Evolutionary conservation across 2,888 invertebrate species (phyloP).

Genomic region (Apamea anceps): DNA sequence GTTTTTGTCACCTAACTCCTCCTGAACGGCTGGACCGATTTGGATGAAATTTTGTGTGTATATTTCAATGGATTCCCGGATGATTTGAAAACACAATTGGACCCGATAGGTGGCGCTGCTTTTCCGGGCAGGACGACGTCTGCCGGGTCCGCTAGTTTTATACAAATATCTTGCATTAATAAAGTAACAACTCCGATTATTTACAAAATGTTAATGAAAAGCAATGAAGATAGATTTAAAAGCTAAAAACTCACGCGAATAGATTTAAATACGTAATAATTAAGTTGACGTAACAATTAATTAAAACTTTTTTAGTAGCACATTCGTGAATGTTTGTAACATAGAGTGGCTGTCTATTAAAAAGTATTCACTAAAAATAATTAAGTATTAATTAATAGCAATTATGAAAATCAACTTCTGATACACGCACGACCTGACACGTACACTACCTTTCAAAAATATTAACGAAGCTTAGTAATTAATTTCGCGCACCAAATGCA

Average conservation of each 20-base stretch:
- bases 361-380: conserved; percentile 23
- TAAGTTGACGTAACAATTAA: conserved; percentile 26
- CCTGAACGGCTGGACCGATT: no score
- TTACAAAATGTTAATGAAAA: background rate
- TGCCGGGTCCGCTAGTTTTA: background rate
- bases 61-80: no score
- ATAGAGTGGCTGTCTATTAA: background rate
- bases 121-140: no score
- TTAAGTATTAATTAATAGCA: conserved; percentile 28
- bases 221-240: conserved; percentile 1
- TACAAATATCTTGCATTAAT: background rate
- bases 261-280: background rate
- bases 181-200: background rate
- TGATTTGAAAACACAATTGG: no score
- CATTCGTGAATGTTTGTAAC: conserved; percentile 31
- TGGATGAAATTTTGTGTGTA: no score
- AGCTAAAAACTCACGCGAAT: background rate
- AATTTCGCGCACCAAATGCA: conserved; percentile 68
- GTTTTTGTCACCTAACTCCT: no score
- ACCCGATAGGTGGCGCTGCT: no score
- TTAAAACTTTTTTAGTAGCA: conserved; percentile 45
- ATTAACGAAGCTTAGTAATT: conserved; percentile 63
- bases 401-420: conserved; percentile 40
- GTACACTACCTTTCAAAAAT: conserved; percentile 66
- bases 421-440: conserved; percentile 46